Evolutionary conservation across 2,113 vertebrate genomes (phyloP).

Genomic region (Myrmophylax atrothorax): DNA sequence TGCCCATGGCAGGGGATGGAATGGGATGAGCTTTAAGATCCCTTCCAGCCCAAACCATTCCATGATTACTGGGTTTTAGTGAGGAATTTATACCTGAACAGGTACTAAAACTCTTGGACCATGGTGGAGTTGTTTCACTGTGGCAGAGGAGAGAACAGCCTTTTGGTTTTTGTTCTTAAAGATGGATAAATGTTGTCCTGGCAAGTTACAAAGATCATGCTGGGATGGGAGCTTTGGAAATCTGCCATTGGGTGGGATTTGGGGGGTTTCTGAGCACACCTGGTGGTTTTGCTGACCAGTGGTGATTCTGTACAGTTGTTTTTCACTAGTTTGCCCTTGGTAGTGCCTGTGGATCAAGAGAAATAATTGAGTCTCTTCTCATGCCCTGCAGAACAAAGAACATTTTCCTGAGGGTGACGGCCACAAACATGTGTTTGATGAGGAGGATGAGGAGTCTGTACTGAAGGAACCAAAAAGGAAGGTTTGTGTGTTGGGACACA

Average conservation of each 20-base stretch:
- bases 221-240: neutral
- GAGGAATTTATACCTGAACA: neutral
- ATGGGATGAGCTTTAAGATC: neutral
- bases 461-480: constrained; percentile 65
- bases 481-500: constrained; percentile 15
- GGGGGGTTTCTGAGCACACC: neutral
- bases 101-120: neutral
- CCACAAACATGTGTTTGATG: constrained; percentile 33
- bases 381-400: constrained; percentile 51
- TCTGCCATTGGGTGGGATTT: neutral
- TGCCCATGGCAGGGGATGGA: neutral
- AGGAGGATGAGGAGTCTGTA: constrained; percentile 37
- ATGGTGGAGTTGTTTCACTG: neutral
- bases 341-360: neutral
- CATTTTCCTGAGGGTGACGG: constrained; percentile 30
- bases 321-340: neutral
- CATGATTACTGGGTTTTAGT: neutral
- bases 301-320: neutral
- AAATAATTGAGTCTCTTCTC: neutral
- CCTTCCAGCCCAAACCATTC: neutral
- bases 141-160: neutral
- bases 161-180: neutral
- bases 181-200: neutral
- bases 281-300: neutral
- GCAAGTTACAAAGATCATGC: neutral